Base-by-base conservation (phyloP, 2,888 invertebrate genomes). In the Hartigia nigra region DNA sequence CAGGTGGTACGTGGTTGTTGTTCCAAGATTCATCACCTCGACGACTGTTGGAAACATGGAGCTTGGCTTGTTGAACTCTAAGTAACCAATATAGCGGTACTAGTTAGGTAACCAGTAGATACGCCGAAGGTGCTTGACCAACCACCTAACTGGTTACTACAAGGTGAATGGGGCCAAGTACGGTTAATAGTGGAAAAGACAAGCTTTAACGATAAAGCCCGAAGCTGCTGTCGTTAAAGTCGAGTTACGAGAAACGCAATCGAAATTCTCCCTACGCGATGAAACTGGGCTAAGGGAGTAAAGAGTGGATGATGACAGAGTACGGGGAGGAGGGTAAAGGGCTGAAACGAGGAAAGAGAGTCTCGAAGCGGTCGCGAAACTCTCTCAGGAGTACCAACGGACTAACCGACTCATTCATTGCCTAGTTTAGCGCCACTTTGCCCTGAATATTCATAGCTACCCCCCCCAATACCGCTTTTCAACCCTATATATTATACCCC, bases 391-490 rank as follows among this genome's bases (percentile, higher is more conserved):
- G 31, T 31, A 72, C 83, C 83, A 81, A 75, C 81, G 81, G 86
- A 88, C 88, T 87, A 89, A 88, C 88, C 85, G 86, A 88, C 88
- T 89, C 88, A 89, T 90, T 90, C 90, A 89, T 90, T 89, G 90
- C 88, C 89, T 87, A 88, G 90, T 91, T 91, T 90, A 90, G 88
- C 89, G 87, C 86, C 87, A 89, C 89, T 90, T 90, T 89, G 87
- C 84, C 86, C 87, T 90, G 91, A 91, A 91, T 91, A 91, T 91
- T 91, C 90, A 91, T 90, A 88, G 88, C 85, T 83, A 83, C 84
- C 86, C 87, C 84, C 86, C 84, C 86, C 81, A 81, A 23, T 5
- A 14, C 23, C 55, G 9, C 55, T 23, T 23, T 55, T 55, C 55
- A 55, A 23, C 55, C 55, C 55, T 55, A 55, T 23, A 23, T 23